These are phyloP conservation scores for Maniola jurtina DNA, from an alignment of 1,140 invertebrate genomes.

Conservation along the genomic window DNA sequence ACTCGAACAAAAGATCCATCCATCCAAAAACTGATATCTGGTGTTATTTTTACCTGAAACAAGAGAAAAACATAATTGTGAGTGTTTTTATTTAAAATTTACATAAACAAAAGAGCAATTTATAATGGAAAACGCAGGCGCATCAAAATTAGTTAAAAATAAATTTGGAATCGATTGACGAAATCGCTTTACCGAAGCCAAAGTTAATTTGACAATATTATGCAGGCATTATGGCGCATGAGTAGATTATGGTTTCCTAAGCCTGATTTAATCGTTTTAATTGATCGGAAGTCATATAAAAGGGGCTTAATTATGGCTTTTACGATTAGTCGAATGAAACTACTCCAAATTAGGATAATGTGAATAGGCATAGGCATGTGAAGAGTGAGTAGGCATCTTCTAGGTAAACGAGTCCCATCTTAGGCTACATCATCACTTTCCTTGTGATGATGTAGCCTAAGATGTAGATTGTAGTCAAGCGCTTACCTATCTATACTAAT, in stretches of 20 bases:
- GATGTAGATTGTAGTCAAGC: too few species aligned
- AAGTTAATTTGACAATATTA: constrained; percentile 1
- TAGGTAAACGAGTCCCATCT: too few species aligned
- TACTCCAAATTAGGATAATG: background rate
- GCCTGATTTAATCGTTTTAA: background rate
- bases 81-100: background rate
- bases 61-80: background rate
- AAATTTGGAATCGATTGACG: background rate
- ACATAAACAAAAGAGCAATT: background rate
- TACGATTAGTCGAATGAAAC: background rate
- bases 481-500: too few species aligned
- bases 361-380: too few species aligned
- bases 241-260: constrained; percentile 5
- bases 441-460: too few species aligned
- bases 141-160: constrained; percentile 1
- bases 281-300: background rate
- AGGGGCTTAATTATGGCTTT: background rate
- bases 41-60: background rate
- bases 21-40: background rate
- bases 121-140: too few species aligned
- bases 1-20: too few species aligned
- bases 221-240: background rate
- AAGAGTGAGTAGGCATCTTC: too few species aligned
- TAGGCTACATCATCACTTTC: too few species aligned
- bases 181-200: background rate